Percentiles rank a stretch among this genome's conserved stretches.
Conservation (phyloP, 2,113 vertebrate species). For the Corapipo altera region DNA sequence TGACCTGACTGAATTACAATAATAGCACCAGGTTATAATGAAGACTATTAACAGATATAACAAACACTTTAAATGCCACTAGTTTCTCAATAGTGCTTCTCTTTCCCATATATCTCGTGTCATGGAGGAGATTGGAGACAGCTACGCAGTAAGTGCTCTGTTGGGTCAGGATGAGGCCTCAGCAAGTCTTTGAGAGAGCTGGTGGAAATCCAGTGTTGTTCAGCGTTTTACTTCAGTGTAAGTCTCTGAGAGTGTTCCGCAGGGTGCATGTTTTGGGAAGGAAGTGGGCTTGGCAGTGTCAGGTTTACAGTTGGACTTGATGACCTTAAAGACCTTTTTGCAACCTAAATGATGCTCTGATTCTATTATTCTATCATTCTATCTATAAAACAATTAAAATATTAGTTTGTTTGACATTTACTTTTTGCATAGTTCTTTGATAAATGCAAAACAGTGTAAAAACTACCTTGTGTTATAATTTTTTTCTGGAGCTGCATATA, state of each 20-base stretch:
- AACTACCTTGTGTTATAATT: background rate
- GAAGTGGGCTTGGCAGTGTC: background rate
- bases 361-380: background rate
- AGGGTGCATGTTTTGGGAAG: background rate
- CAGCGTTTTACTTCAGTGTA: background rate
- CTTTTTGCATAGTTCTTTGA: background rate
- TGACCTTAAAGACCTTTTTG: background rate
- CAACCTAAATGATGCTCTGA: background rate
- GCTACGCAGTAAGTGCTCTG: rapidly evolving
- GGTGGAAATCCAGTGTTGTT: background rate
- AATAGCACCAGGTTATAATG: background rate
- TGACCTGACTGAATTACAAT: background rate
- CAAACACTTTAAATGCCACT: background rate
- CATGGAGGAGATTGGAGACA: background rate
- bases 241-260: background rate
- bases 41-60: background rate
- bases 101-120: background rate
- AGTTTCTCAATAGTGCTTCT: background rate
- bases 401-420: background rate
- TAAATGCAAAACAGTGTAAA: background rate
- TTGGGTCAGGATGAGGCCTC: background rate
- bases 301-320: background rate
- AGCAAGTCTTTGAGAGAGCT: background rate
- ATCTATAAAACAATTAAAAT: background rate
- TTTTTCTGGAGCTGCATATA: background rate